These are phyloP conservation scores for Dicentrarchus labrax DNA, from an alignment of 2,113 vertebrate species.

Conservation along the genomic window DNA sequence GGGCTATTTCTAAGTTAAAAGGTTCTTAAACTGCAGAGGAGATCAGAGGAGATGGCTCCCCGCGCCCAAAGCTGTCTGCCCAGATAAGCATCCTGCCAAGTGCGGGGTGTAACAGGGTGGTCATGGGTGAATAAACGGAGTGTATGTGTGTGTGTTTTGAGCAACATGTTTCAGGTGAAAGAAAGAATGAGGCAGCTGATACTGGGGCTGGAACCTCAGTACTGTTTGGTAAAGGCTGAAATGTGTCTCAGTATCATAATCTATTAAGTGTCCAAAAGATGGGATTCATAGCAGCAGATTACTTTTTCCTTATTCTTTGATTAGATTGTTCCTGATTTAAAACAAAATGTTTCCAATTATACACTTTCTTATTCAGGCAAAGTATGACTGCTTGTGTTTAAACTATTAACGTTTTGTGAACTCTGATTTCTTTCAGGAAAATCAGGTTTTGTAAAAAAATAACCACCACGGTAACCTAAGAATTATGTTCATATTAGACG, in stretches of 20 bases:
- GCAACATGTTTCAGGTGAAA: slow-evolving; percentile 53
- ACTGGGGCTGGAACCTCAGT: slow-evolving; percentile 4
- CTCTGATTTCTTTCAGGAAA: neutral
- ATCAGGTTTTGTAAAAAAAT: neutral
- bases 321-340: too few species aligned
- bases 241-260: neutral
- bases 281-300: neutral
- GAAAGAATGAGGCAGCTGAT: slow-evolving; percentile 44
- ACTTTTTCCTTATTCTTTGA: neutral
- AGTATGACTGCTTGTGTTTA: too few species aligned
- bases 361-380: too few species aligned
- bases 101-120: slow-evolving; percentile 68
- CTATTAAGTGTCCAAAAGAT: neutral
- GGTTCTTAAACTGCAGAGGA: slow-evolving; percentile 83
- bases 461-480: too few species aligned
- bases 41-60: slow-evolving; percentile 80
- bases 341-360: too few species aligned
- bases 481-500: neutral
- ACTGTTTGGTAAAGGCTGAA: neutral
- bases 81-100: slow-evolving; percentile 82
- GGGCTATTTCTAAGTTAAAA: slow-evolving; percentile 82
- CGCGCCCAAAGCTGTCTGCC: slow-evolving; percentile 76
- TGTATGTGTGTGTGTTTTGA: slow-evolving; percentile 59
- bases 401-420: too few species aligned
- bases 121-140: slow-evolving; percentile 72